Evolutionary conservation across 2,797 vertebrate genomes (phyloP).

Genomic region (Acanthurus leucopareius): DNA sequence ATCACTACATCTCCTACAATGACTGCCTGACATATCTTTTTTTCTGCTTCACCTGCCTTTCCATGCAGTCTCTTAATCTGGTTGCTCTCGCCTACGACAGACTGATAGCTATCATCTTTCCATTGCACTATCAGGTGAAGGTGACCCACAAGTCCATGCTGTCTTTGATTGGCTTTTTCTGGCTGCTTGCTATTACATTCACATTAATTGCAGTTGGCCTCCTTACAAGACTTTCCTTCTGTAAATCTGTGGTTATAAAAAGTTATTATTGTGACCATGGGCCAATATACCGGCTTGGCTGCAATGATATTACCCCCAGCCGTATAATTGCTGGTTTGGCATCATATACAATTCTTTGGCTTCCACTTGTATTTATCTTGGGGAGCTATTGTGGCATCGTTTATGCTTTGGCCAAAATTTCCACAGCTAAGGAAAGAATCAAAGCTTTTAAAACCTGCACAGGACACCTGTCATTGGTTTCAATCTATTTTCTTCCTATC

Average conservation of each 20-base stretch:
- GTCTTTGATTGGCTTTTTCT: constrained; percentile 43
- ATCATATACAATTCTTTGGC: constrained; percentile 25
- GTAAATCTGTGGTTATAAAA: constrained; percentile 64
- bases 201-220: constrained; percentile 36
- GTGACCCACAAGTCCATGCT: constrained; percentile 69
- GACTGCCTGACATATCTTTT: constrained; percentile 58
- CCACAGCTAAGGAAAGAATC: constrained; percentile 37
- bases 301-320: constrained; percentile 61
- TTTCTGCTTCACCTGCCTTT: constrained; percentile 57
- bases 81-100: constrained; percentile 73
- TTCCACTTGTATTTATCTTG: constrained; percentile 62
- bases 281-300: constrained; percentile 63
- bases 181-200: constrained; percentile 16
- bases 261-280: constrained; percentile 80
- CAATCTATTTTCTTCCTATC: constrained; percentile 59
- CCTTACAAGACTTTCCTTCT: constrained; percentile 74
- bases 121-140: constrained; percentile 70
- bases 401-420: constrained; percentile 51
- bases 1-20: constrained; percentile 44
- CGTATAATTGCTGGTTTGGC: neutral
- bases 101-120: constrained; percentile 76
- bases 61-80: constrained; percentile 74
- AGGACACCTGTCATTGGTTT: constrained; percentile 69
- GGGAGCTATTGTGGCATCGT: constrained; percentile 60
- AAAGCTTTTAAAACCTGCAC: constrained; percentile 75